Base-by-base conservation (phyloP, 2,888 invertebrate species). In the Microctonus brassicae region DNA sequence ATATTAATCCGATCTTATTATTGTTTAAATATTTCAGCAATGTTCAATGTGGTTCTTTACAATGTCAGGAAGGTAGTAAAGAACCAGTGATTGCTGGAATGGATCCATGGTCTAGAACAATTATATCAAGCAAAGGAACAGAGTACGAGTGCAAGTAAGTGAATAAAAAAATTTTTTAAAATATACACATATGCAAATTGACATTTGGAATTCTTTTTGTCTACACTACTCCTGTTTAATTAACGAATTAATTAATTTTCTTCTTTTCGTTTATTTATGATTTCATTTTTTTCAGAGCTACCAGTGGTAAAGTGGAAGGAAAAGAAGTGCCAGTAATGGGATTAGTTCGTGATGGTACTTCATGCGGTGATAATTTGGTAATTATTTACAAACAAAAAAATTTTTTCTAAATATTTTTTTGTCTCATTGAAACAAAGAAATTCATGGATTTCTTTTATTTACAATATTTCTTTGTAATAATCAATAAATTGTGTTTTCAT, bases 91-190 rank as follows among this genome's bases (percentile, higher is more conserved):
- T 94, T 75, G 90, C 92, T 39, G 95, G 94, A 13, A 92, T 94
- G 89, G 94, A 96, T 85, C 93, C 95, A 82, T 93, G 94, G 77
- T 96, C 94, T 87, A 92, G 94, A 81, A 98, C 97, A 20, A 94
- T 95, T 76, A 95, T 98, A 86, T 94, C 95, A 73, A 95, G 95
- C 84, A 95, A 95, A 84, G 95, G 96, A 55, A 90, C 91, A 74
- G 97, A 97, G 87, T 97, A 94, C 85, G 97, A 97, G 88, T 98
- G 98, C 97, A 98, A 98, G 97, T 97, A 88, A 93, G 95, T n/a
- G n/a, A n/a, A 93, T 61, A 63, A 65, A 47, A n/a, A 39, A 67
- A 58, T 55, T 9, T 52, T 7, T 13, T 6, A 57, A 57, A 20
- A 1, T n/a, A n/a, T n/a, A n/a, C n/a, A n/a, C n/a, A n/a, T n/a